Percentiles rank a stretch among this genome's conserved stretches.
Conservation (phyloP, 2,888 invertebrate species). For the Limnephilus auricula region DNA sequence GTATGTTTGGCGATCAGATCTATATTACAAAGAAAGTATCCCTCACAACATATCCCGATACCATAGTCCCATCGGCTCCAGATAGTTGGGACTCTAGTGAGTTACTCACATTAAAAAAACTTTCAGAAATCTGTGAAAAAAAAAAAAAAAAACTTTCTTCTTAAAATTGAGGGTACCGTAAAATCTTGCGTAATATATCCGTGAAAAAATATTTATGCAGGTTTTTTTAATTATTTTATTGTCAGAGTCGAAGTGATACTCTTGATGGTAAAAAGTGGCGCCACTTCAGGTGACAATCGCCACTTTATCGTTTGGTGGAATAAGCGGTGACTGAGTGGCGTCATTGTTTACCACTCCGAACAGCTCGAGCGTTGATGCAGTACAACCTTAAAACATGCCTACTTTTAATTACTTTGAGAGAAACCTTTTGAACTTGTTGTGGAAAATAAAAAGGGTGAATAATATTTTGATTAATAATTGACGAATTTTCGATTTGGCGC, state of each 20-base stretch:
- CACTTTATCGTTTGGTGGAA: slow-evolving; percentile 15
- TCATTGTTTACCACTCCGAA: slow-evolving; percentile 4
- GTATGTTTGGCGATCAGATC: too few species aligned
- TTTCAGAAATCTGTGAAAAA: too few species aligned
- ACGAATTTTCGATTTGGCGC: not conserved
- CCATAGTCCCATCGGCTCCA: too few species aligned
- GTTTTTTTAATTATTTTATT: not conserved
- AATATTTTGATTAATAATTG: not conserved
- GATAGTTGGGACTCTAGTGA: not conserved
- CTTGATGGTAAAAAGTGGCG: slow-evolving; percentile 5
- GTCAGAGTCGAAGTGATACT: not conserved
- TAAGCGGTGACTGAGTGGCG: slow-evolving; percentile 25
- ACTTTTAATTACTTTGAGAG: not conserved
- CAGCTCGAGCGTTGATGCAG: not conserved
- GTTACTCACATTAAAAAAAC: too few species aligned
- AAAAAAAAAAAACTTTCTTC: too few species aligned
- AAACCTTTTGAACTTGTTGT: not conserved
- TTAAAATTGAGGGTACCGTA: too few species aligned
- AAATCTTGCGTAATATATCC: too few species aligned
- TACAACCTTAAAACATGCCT: not conserved
- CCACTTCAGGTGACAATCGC: slow-evolving; percentile 12
- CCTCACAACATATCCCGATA: too few species aligned
- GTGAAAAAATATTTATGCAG: too few species aligned
- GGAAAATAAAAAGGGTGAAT: not conserved
- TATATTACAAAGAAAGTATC: too few species aligned